These are phyloP conservation scores for Candoia aspera DNA, from an alignment of 2,113 vertebrate species.

Conservation along the genomic window DNA sequence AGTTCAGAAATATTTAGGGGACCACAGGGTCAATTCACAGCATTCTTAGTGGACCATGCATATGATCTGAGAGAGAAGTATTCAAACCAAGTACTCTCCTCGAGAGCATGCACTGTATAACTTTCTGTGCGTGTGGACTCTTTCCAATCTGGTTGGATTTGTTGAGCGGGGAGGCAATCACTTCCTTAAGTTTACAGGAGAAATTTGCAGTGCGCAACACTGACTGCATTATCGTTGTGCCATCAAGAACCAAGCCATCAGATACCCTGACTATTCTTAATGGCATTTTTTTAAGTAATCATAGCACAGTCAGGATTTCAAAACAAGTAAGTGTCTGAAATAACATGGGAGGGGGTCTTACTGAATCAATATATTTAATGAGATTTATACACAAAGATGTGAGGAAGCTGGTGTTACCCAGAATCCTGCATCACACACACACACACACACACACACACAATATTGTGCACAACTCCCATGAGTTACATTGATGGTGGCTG, in stretches of 20 bases:
- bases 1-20: too few relatives aligned
- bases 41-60: not conserved
- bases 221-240: not conserved
- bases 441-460: not conserved
- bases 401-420: too few relatives aligned
- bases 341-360: too few relatives aligned
- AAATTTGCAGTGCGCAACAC: not conserved
- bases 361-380: too few relatives aligned
- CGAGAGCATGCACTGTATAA: not conserved
- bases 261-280: too few relatives aligned
- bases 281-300: too few relatives aligned
- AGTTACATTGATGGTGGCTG: not conserved
- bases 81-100: not conserved
- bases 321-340: too few relatives aligned
- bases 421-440: not conserved
- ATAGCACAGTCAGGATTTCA: too few relatives aligned
- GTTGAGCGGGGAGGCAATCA: not conserved
- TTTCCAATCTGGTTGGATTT: not conserved
- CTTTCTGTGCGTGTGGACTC: not conserved
- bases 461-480: not conserved
- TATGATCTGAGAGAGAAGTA: not conserved
- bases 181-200: not conserved
- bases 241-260: not conserved
- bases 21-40: not conserved
- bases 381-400: too few relatives aligned